Base-by-base conservation (phyloP, 2,888 invertebrate genomes). In the Drosophila silvestris region DNA sequence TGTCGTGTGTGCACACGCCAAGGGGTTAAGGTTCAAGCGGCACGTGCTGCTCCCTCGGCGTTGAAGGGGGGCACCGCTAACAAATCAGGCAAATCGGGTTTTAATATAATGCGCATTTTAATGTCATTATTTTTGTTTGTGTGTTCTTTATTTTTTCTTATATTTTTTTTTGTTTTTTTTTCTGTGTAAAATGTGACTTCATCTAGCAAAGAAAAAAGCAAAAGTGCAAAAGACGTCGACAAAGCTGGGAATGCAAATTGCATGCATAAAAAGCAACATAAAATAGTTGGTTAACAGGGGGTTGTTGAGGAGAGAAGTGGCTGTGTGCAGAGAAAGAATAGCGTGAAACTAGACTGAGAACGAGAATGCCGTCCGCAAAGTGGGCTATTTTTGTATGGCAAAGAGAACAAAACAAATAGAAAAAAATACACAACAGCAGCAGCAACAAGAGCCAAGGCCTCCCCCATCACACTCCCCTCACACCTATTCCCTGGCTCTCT, bases 101-200 rank as follows among this genome's bases (percentile, higher is more conserved):
- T 77, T 82, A 80, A 84, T 87, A 79, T 79, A 85, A 89, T 89
- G 83, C 77, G 85, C 83, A 90, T 90, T 85, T 88, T 90, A 86
- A 90, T 86, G 85, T 85, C 85, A 90, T 86, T 82, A 86, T 83
- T 81, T 83, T 59, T 73, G 56, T 72, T 41, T 53, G 39, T 33
- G 65, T 64, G 14, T 56, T 50, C n/a, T 37, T 41, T 28, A 26
- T n/a, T 47, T 62, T 63, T 51, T 65, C 5, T 32, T 33, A 5
- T 5, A 26, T 56, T 19, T 3, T n/a, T 26, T 22, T 33, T 2
- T 19, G 5, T 5, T 26, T 7, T 35, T 14, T 59, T 22, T 35
- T n/a, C 44, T 53, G 41, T 44, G 63, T 62, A 51, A 47, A 76
- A 63, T 56, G 50, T 57, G 41, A 56, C 68, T 68, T 44, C 51